Percentiles rank a stretch among this genome's conserved stretches.
Evolutionary conservation across 2,113 vertebrate genomes (phyloP).

Genomic region (Aphyosemion australe): DNA sequence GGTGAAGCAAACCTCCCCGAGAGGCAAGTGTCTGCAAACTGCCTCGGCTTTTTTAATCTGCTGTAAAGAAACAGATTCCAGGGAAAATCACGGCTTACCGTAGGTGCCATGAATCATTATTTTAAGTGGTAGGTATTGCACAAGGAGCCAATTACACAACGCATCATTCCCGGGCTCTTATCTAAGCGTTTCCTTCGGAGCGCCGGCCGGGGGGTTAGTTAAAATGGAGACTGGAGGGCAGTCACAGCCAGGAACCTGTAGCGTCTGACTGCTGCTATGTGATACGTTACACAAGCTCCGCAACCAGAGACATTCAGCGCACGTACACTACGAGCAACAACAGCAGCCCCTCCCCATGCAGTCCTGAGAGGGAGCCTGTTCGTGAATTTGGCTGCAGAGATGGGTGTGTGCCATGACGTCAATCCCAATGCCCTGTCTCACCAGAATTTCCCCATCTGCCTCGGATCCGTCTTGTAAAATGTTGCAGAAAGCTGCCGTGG

Average conservation of each 20-base stretch:
- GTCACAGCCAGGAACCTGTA: constrained; percentile 47
- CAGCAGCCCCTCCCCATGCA: constrained; percentile 71
- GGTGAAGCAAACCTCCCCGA: constrained; percentile 53
- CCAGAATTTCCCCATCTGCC: constrained; percentile 30
- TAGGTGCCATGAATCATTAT: constrained; percentile 21
- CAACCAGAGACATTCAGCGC: constrained; percentile 64
- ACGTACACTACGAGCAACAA: constrained; percentile 66
- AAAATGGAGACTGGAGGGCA: constrained; percentile 13
- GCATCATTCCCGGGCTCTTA: background rate
- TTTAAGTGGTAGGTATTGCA: constrained; percentile 13
- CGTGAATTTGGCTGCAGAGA: constrained; percentile 68
- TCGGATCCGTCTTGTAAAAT: constrained; percentile 37
- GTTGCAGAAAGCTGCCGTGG: background rate
- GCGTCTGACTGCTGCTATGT: constrained; percentile 48
- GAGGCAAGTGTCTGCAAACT: constrained; percentile 58
- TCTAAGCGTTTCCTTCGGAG: background rate
- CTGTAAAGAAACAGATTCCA: too few relatives aligned
- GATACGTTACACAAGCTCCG: constrained; percentile 62
- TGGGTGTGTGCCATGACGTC: constrained; percentile 76
- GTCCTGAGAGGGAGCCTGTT: constrained; percentile 58
- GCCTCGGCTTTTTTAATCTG: background rate
- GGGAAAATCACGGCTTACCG: background rate
- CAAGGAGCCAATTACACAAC: constrained; percentile 21
- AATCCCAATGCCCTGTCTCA: constrained; percentile 56
- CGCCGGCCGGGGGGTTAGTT: background rate